These are phyloP conservation scores for Panorpa germanica DNA, from an alignment of 2,888 invertebrate species.

Conservation along the genomic window DNA sequence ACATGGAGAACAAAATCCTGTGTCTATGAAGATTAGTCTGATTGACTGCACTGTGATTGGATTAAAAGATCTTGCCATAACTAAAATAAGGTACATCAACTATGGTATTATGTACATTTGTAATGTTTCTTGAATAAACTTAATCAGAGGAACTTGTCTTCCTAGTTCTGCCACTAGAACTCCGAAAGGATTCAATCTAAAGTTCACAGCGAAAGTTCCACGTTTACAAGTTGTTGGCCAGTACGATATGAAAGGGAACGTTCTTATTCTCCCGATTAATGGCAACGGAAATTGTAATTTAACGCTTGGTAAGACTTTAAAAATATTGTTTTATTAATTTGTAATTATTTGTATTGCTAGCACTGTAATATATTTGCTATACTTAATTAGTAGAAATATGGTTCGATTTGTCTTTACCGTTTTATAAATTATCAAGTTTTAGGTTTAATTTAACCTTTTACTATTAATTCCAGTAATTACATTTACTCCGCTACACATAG, in stretches of 20 bases:
- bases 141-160: too few relatives aligned
- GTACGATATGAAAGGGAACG: conserved; percentile 15
- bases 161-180: too few relatives aligned
- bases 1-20: conserved; percentile 8
- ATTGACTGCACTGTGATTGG: conserved; percentile 10
- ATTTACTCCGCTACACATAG: too few relatives aligned
- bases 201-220: conserved; percentile 10
- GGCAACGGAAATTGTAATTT: conserved; percentile 15
- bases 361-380: too few relatives aligned
- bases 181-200: conserved; percentile 10
- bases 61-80: conserved; percentile 5
- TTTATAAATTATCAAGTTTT: too few relatives aligned
- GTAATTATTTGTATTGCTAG: not conserved
- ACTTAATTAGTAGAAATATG: too few relatives aligned
- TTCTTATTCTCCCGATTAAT: conserved; percentile 16
- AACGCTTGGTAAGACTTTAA: conserved; percentile 13
- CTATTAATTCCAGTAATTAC: too few relatives aligned
- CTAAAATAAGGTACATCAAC: conserved; percentile 10
- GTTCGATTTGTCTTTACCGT: too few relatives aligned
- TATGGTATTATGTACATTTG: conserved; percentile 1
- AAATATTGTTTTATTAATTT: not conserved
- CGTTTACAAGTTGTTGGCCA: conserved; percentile 13
- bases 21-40: conserved; percentile 10
- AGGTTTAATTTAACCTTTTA: too few relatives aligned
- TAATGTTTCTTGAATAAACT: conserved; percentile 6